A percentile compares a stretch with the other conserved stretches of the same genome.
Evolutionary conservation across 2,113 vertebrate genomes (phyloP).

Genomic region (Phyllostomus hastatus): DNA sequence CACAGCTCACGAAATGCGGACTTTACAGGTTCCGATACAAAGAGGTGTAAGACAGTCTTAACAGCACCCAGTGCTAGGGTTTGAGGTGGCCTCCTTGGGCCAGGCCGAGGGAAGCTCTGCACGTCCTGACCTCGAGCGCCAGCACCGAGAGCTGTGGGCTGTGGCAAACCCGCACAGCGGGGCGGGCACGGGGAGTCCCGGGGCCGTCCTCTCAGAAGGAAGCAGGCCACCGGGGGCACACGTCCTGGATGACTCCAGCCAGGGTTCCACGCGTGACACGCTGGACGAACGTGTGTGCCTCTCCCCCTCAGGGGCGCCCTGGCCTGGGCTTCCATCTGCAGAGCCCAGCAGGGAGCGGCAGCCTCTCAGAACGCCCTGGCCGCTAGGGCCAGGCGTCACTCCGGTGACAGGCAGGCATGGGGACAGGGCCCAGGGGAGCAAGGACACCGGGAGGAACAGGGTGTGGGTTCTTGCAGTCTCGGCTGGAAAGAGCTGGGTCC

Average conservation of each 20-base stretch:
- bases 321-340: background rate
- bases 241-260: accelerated
- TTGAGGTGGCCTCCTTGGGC: background rate
- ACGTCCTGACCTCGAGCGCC: background rate
- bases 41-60: accelerated
- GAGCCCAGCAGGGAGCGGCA: background rate
- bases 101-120: background rate
- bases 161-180: accelerated
- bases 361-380: background rate
- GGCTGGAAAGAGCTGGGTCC: constrained; percentile 87
- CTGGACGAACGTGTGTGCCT: background rate
- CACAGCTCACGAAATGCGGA: accelerated
- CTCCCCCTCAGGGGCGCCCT: background rate
- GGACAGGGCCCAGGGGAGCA: background rate
- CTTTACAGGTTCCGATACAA: accelerated
- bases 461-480: constrained; percentile 79
- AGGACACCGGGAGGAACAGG: constrained; percentile 46
- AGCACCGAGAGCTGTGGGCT: background rate
- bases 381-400: background rate
- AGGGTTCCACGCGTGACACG: background rate
- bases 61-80: background rate
- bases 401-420: background rate
- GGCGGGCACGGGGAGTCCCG: accelerated
- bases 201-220: background rate
- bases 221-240: accelerated